phyloP scores from a whole-genome alignment of 2,888 invertebrate genomes.

The Lithosia quadra region DNA sequence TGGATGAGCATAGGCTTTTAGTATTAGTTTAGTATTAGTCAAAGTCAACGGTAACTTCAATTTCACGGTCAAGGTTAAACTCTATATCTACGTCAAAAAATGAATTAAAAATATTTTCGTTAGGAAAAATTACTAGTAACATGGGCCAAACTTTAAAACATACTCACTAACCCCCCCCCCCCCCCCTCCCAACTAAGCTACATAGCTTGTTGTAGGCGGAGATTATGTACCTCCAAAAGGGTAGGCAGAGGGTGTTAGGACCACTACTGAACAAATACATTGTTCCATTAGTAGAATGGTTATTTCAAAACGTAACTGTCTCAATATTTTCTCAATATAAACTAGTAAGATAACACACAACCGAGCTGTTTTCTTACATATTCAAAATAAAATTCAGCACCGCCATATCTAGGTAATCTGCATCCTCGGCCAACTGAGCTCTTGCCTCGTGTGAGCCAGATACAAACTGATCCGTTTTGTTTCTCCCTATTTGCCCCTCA shows the following conservation, averaged over 20 bases:
- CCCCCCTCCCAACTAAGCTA: too few species aligned
- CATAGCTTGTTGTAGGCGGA: too few species aligned
- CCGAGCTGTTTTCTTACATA: constrained; percentile 35
- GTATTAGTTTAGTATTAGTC: not conserved
- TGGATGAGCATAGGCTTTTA: constrained; percentile 43
- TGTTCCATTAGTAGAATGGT: not conserved
- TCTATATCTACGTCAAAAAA: too few species aligned
- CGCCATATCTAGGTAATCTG: constrained; percentile 60
- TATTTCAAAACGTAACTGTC: not conserved
- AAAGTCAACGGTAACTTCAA: too few species aligned
- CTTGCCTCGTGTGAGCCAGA: constrained; percentile 58
- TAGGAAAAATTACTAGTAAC: too few species aligned
- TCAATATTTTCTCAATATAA: not conserved
- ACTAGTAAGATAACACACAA: constrained; percentile 10
- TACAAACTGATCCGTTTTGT: constrained; percentile 78
- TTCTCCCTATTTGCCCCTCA: constrained; percentile 56
- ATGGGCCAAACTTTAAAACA: too few species aligned
- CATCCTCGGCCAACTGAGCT: constrained; percentile 49
- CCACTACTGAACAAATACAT: too few species aligned
- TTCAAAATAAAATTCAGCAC: constrained; percentile 45
- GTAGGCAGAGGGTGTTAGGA: too few species aligned
- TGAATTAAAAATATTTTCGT: too few species aligned
- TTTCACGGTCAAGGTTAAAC: too few species aligned
- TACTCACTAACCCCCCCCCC: too few species aligned
- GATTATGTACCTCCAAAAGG: too few species aligned